Evolutionary conservation across 2,888 invertebrate species (phyloP), one percentile per base, ranked within the genome.

Genomic region (Quadroppia sp.): DNA sequence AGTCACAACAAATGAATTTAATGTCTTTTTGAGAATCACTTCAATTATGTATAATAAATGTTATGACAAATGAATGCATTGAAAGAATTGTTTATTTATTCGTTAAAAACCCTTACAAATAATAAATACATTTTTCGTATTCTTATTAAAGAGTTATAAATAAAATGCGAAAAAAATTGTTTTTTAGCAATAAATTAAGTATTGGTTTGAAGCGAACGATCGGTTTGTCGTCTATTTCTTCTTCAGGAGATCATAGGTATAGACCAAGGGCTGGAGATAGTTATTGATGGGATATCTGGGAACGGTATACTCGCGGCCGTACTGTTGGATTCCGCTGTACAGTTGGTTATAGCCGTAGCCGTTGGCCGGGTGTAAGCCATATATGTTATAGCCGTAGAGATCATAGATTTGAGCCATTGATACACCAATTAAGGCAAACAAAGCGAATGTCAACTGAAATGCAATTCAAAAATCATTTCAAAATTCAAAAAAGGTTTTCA

Each of bases 251-350:
- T 59, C 53, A 53, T 53, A 30, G 30, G 13, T 30, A 36, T 64
- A 64, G 32, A 32, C 32, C 30, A 61, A 4, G 3, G 30, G 32
- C 4, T 13, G 4, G 2, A 15, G 25, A 30, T 64, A 64, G 15
- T 17, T 15, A 30, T n/a, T 36, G 11, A 64, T n/a, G 17, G 64
- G 64, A 36, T 20, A 7, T 64, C 64, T 15, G 40, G 64, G 64
- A 36, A 36, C 64, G 13, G 9, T 64, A 23, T 36, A 64, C 13
- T 64, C 64, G 2, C 64, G 32, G 36, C 64, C 64, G 13, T 64
- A 64, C 20, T 64, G 64, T 64, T 64, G 64, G 11, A 64, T 64
- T n/a, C 64, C 64, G 20, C 36, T 36, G 64, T 64, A 64, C 1
- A 64, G 20, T 11, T 20, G 17, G 17, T 36, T 36, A 64, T 32